Conservation (phyloP, 2,113 vertebrate genomes). For the Orthonyx spaldingii region DNA sequence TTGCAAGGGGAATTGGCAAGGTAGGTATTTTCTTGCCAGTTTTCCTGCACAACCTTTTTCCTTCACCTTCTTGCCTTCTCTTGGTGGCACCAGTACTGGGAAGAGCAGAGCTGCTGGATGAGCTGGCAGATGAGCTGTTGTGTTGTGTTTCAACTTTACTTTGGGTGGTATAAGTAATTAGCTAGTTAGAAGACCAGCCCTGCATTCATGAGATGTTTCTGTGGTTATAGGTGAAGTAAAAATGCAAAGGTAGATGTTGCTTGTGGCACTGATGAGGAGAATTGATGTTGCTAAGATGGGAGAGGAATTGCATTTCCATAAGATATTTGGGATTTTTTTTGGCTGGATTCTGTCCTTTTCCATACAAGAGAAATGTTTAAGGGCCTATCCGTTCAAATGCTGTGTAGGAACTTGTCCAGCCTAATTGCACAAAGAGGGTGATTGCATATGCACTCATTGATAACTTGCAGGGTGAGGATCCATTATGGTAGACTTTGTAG, state of each 20-base stretch:
- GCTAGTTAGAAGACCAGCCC: neutral
- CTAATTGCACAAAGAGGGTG: neutral
- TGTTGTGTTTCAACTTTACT: neutral
- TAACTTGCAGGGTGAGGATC: neutral
- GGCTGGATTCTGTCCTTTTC: neutral
- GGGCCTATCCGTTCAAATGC: neutral
- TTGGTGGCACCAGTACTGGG: neutral
- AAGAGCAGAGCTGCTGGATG: neutral
- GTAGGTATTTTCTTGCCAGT: neutral
- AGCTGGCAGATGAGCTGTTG: neutral
- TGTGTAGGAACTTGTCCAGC: neutral
- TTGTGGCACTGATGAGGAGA: neutral
- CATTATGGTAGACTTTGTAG: neutral
- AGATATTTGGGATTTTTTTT: neutral
- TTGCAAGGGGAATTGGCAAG: neutral
- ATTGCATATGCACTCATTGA: neutral
- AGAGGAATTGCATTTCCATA: neutral
- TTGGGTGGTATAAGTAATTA: neutral
- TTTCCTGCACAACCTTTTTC: neutral
- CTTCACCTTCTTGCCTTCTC: neutral
- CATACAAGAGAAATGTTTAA: accelerated
- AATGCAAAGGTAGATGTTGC: neutral
- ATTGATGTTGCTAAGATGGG: neutral
- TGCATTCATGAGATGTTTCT: neutral
- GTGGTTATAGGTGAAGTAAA: neutral